Percentiles rank a stretch among this genome's conserved stretches.
Evolutionary conservation across 2,797 vertebrate species (phyloP).

Genomic region (Epinephelus awoara): DNA sequence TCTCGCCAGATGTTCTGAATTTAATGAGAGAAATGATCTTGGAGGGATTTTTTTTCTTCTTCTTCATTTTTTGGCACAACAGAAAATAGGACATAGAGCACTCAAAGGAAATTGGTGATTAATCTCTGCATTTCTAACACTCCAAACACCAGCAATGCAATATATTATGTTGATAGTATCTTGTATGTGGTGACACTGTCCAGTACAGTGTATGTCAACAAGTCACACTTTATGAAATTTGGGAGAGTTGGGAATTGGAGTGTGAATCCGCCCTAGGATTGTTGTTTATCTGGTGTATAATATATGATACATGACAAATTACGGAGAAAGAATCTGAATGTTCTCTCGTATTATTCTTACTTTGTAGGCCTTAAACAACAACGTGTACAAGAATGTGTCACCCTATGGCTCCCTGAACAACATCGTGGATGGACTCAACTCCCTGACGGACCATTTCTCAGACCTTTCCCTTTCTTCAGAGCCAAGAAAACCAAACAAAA

Average conservation of each 20-base stretch:
- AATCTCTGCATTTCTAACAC: constrained; percentile 33
- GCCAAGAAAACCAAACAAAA: constrained; percentile 97
- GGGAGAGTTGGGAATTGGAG: background rate
- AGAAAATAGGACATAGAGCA: constrained; percentile 58
- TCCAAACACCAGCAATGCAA: constrained; percentile 19
- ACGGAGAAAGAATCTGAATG: background rate
- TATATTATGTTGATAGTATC: constrained; percentile 12
- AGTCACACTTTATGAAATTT: background rate
- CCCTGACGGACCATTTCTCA: constrained; percentile 98
- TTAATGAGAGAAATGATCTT: constrained; percentile 79
- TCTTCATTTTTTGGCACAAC: constrained; percentile 14
- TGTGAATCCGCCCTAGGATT: background rate
- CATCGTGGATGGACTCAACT: constrained; percentile 98
- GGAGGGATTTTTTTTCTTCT: constrained; percentile 46
- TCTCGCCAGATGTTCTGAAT: constrained; percentile 83
- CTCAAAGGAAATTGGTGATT: constrained; percentile 44
- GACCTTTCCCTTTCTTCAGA: constrained; percentile 97
- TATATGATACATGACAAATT: background rate
- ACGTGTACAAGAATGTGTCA: constrained; percentile 95
- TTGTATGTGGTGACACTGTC: constrained; percentile 14
- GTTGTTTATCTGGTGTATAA: background rate
- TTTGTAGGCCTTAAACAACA: constrained; percentile 93
- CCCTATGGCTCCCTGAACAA: constrained; percentile 98
- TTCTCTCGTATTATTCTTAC: constrained; percentile 20
- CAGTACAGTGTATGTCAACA: constrained; percentile 13